phyloP scores from a whole-genome alignment of 2,113 vertebrate species.

The Aythya baeri region DNA sequence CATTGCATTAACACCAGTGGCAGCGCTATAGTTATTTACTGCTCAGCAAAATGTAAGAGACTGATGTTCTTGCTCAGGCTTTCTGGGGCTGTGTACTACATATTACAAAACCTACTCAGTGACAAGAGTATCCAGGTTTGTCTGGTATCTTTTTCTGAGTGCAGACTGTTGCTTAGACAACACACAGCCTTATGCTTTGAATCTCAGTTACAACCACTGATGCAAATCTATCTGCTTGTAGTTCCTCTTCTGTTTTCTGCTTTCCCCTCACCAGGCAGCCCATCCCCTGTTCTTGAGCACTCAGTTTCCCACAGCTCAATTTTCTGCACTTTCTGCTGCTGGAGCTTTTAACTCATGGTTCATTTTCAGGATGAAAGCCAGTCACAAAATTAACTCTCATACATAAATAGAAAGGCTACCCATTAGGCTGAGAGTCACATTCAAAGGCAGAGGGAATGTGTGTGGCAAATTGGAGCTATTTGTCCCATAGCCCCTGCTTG shows the following conservation, averaged over 20 bases:
- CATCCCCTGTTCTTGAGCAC: background rate
- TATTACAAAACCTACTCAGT: background rate
- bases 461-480: background rate
- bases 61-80: background rate
- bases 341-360: background rate
- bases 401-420: background rate
- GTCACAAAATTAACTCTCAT: background rate
- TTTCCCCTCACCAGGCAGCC: background rate
- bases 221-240: background rate
- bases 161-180: background rate
- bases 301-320: background rate
- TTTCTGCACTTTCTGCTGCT: background rate
- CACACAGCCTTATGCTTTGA: background rate
- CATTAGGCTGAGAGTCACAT: background rate
- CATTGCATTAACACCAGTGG: background rate
- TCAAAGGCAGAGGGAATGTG: background rate
- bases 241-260: background rate
- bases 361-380: conserved; percentile 34
- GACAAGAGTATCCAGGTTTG: background rate
- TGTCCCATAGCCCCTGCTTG: background rate
- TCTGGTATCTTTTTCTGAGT: background rate
- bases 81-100: background rate
- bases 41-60: background rate
- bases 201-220: background rate
- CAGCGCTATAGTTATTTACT: background rate